Evolutionary conservation across 1,140 invertebrate species (phyloP), one percentile per base, ranked within the genome.

Genomic region (Pseudoatta argentina): DNA sequence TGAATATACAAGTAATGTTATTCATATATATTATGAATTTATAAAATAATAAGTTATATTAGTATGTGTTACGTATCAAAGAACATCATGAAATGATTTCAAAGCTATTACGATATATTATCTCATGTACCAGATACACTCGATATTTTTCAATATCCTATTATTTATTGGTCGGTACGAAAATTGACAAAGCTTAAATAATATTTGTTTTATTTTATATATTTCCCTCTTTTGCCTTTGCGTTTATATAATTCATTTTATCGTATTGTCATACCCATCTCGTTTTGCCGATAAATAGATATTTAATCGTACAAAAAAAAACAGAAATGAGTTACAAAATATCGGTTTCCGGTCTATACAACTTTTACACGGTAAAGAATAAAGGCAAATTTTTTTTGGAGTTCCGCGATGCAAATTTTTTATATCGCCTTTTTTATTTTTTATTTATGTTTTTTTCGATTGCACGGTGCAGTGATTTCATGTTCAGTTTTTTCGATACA

Each of bases 401-500:
- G 61, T 24, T 86, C 4, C 21, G 34, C 34, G 21, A 27, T 66
- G 21, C 7, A 59, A 57, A 61, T 67, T 86, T 81, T 67, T 81
- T 81, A 18, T 51, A n/a, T 55, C 34, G 34, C 44, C 1, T 61
- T 2, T 73, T 72, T 44, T 72, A 1, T 44, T 30, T 30, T 63
- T 3, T 64, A 3, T 51, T 34, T 34, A 59, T 81, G 6, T 79
- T 81, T 66, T 53, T 55, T 79, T 57, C 27, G 48, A 48, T 78
- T 18, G 48, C 18, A 57, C 57, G 16, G 39, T 51, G 39, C 79
- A 61, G 44, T 61, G 44, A 73, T 61, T 39, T 61, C 18, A 57
- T 34, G 18, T 83, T 83, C 55, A 21, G 61, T n/a, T 75, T 82
- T 82, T 82, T 72, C 24, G 66, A 57, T 21, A 72, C 14, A 48